Percentiles rank a stretch among this genome's conserved stretches.
Evolutionary conservation across 2,888 invertebrate species (phyloP).

Genomic region (Xestia rhomboidea): DNA sequence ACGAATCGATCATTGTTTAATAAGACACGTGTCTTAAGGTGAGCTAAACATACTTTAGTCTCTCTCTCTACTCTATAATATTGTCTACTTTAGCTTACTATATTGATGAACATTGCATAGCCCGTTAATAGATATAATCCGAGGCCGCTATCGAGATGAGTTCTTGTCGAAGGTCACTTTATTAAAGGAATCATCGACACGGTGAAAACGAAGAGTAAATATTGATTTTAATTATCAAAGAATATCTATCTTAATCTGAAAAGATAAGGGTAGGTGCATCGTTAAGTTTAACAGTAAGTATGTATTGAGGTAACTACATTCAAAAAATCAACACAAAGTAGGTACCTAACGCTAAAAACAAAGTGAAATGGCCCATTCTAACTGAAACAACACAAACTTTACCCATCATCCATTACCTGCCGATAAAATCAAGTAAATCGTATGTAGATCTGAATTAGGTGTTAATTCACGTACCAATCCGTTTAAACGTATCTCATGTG

Average conservation of each 20-base stretch:
- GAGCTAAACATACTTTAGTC: not conserved
- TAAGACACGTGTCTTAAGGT: not conserved
- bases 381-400: slow-evolving; percentile 22
- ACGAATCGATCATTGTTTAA: not conserved
- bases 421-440: slow-evolving; percentile 56
- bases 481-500: slow-evolving; percentile 61
- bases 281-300: not conserved
- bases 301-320: not conserved
- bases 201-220: not conserved
- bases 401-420: slow-evolving; percentile 16
- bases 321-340: not conserved
- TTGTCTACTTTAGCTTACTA: no score
- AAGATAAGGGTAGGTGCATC: not conserved
- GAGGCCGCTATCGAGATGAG: not conserved
- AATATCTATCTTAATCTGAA: no score
- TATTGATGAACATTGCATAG: no score
- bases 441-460: slow-evolving; percentile 62
- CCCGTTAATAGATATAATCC: no score
- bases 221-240: not conserved
- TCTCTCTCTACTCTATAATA: no score
- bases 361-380: not conserved
- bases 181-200: not conserved
- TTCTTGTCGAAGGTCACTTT: not conserved
- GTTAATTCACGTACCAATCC: slow-evolving; percentile 63
- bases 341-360: not conserved